Base-by-base conservation (phyloP, 2,797 vertebrate species). In the Acipenser oxyrinchus region DNA sequence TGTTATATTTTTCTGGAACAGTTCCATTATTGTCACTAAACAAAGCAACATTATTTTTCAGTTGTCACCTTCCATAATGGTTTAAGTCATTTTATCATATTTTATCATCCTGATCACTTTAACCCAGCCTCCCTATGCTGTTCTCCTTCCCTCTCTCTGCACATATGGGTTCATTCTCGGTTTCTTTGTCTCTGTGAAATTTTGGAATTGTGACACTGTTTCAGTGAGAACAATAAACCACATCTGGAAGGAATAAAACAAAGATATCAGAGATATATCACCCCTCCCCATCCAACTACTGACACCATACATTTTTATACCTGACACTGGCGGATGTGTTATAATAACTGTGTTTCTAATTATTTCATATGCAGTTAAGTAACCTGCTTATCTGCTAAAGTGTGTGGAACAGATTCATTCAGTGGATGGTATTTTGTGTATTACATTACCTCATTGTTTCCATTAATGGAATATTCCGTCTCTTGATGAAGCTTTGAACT, bases 131-230 rank as follows among this genome's bases (percentile, higher is more conserved):
- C 37, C 37, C 11, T 63, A 9, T 64, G 7, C 51, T 13, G 13
- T 51, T 52, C 15, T 53, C 23, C 55, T 18, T 63, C 50, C 10
- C 11, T 23, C 37, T 68, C 51, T 52, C 23, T 9, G 37, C 18
- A 68, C 66, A 68, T 51, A 63, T 53, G 60, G 23, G 50, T 11
- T 53, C 48, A 52, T 68, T 62, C 48, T 68, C 60, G 23, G 18
- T 62, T 62, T 23, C 8, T 10, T 9, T 55, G 18, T 62, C 10
- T 62, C 8, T 12, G 9, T 62, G 60, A 62, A 37, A 12, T 6
- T 7, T 12, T 62, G 8, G 18, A 62, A 62, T 62, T 62, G 13
- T 62, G 60, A 23, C 60, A 62, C 60, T 8, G 60, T 10, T 48
- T 37, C 18, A 8, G 6, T 48, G 10, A 62, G 60, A 7, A 6